Conservation (phyloP, 2,888 invertebrate species). For the Dolichopus griseipennis region DNA sequence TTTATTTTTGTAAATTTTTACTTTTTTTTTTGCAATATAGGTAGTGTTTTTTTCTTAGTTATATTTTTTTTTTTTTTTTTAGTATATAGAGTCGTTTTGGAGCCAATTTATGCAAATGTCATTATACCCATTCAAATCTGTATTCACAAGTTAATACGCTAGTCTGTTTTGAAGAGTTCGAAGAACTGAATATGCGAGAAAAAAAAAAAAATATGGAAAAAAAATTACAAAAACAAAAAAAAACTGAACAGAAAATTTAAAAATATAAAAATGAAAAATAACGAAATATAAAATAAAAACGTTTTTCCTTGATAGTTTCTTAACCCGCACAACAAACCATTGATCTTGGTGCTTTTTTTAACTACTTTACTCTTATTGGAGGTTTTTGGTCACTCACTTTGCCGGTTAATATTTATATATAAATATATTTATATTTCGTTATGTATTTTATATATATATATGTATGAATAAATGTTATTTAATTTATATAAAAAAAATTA, state of each 20-base stretch:
- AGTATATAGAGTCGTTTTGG: background rate
- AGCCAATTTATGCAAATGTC: conserved; percentile 11
- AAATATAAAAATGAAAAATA: background rate
- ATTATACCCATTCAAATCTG: conserved; percentile 10
- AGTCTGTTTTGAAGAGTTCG: conserved; percentile 7
- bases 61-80: conserved; percentile 5
- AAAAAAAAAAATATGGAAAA: background rate
- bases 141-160: background rate
- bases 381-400: conserved; percentile 6
- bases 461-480: too few species aligned
- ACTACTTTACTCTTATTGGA: conserved; percentile 6
- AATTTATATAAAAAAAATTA: too few species aligned
- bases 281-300: background rate
- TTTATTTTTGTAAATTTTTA: background rate
- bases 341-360: conserved; percentile 5
- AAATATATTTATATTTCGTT: background rate
- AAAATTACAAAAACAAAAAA: background rate
- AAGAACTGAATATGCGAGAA: conserved; percentile 8
- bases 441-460: background rate
- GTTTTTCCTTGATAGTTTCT: conserved; percentile 12
- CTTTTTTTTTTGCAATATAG: background rate
- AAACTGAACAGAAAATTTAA: background rate
- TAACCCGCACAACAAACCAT: conserved; percentile 9
- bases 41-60: background rate
- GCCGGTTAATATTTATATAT: background rate